phyloP scores from a whole-genome alignment of 2,797 vertebrate genomes.

The Sebastes variabilis region DNA sequence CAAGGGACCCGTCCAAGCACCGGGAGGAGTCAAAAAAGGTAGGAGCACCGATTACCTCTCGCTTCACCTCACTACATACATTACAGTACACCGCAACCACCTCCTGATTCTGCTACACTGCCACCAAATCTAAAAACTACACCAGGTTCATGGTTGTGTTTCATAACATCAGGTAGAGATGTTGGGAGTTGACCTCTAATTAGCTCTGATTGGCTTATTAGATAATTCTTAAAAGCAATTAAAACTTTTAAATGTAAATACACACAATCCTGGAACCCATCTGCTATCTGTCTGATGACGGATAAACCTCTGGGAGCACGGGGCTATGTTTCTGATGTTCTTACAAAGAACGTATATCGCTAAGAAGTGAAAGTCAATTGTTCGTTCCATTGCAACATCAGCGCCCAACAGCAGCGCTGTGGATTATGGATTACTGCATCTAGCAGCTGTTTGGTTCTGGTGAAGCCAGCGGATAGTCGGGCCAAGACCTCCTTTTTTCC shows the following conservation, averaged over 20 bases:
- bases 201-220: background rate
- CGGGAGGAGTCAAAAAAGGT: conserved; percentile 96
- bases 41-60: conserved; percentile 52
- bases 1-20: conserved; percentile 87
- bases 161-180: background rate
- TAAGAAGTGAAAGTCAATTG: no score
- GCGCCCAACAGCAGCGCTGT: no score
- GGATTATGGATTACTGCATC: no score
- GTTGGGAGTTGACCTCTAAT: background rate
- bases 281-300: background rate
- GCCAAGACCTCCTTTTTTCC: background rate
- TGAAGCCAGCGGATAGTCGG: background rate
- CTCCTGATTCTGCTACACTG: background rate
- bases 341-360: no score
- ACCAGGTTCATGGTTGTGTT: background rate
- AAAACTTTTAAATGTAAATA: no score
- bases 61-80: background rate
- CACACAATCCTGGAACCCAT: background rate
- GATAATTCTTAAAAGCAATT: background rate
- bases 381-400: no score
- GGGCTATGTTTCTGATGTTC: background rate
- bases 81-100: background rate
- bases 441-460: background rate
- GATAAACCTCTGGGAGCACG: background rate
- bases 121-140: background rate